Base-by-base conservation (phyloP, 1,140 invertebrate species). In the Caenorhabditis briggsae region DNA sequence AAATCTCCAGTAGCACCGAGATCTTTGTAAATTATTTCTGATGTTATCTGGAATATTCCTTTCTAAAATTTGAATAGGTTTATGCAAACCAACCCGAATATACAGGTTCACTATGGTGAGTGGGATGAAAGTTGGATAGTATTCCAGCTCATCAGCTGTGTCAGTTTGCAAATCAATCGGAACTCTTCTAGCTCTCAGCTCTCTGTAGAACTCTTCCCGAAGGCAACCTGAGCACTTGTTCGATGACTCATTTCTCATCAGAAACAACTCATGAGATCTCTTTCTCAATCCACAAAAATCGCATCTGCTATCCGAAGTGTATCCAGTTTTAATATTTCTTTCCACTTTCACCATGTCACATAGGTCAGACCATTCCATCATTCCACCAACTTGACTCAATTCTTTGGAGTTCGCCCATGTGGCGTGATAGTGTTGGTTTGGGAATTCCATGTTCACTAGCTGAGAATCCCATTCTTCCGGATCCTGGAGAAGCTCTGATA, bases 1-100 rank as follows among this genome's bases (percentile, higher is more conserved):
- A 70, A 70, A 70, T 46, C 41, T 7, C 64, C 64, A 46, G 18
- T 3, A 16, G 64, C 64, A 1, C 64, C 64, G 64, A 70, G 64
- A 70, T 70, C 64, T 70, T 70, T 43, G 18, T 70, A 70, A n/a
- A 46, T 70, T 0, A 16, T 70, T 70, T 70, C 64, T 70, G 64
- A 70, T 33, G 43, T 16, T 41, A 70, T 70, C 64, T 70, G 64
- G 3, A 70, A 70, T 8, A 64, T 9, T 33, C 33, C 56, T n/a
- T 11, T n/a, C 3, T 8, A n/a, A n/a, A 20, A 58, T 33, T 33
- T 41, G n/a, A n/a, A 7, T 8, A 46, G 8, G 5, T 46, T 43
- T 5, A 43, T 18, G 5, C 9, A 1, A 18, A 18, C 64, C 46
- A 8, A 70, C 64, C 43, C 64, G 43, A 8, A 70, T 18, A 70